Evolutionary conservation across 1,140 invertebrate genomes (phyloP), one percentile per base, ranked within the genome.

Genomic region (Diorhabda elongata): DNA sequence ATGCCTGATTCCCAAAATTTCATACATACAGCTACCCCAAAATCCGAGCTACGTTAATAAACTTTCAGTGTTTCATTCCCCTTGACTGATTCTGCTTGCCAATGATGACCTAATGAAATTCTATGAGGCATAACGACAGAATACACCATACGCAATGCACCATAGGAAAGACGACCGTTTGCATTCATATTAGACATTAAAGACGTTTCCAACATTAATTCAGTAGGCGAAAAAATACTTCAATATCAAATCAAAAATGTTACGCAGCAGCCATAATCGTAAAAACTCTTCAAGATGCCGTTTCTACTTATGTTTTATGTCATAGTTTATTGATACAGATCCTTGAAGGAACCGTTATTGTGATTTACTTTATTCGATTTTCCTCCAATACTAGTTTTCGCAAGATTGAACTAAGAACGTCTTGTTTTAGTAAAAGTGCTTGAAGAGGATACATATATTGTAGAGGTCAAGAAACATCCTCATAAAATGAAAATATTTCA

Each of bases 81-180:
- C 70, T 73, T 68, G 61, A 70, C 68, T 71, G 72, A 64, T 71
- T 68, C 70, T 74, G 69, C 71, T 61, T 73, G 69, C 69, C 70
- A 57, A 71, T 72, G 69, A 74, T 69, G 71, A 76, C 73, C 74
- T 76, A 76, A 76, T 76, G 74, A 76, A 76, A 76, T 74, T 76
- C 74, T 76, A 76, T 76, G 74, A 76, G 74, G 64, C 74, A 74
- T 76, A 66, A 69, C 73, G 73, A 76, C 74, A 73, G 74, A 76
- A 76, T 76, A 76, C 73, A 71, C 69, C 70, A 42, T 67, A 71
- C 58, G 57, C 47, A 8, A n/a, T 52, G 47, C 47, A 52, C 47
- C 47, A 52, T 52, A 52, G 66, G 69, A 62, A 63, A 64, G 61
- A 63, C 58, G 68, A 69, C 67, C 70, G 70, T 71, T 71, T 71